Evolutionary conservation across 2,113 vertebrate genomes (phyloP).

Genomic region (Typhlomys cinereus): DNA sequence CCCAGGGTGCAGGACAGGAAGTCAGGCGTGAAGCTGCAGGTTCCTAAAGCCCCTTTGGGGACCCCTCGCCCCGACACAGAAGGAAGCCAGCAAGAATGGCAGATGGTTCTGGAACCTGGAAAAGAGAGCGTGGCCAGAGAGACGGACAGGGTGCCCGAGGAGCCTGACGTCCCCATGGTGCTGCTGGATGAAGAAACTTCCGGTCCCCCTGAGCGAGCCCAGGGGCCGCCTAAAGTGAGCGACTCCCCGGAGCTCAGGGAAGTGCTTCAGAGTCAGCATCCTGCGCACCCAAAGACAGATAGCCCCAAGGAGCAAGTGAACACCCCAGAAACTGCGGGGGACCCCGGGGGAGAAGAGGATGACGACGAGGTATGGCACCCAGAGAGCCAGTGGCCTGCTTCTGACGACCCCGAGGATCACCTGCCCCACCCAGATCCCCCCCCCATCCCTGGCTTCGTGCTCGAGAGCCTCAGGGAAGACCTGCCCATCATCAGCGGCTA

Average conservation of each 20-base stretch:
- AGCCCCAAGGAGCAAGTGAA: not conserved
- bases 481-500: conserved; percentile 88
- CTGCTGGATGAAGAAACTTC: not conserved
- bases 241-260: not conserved
- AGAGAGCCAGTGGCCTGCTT: not conserved
- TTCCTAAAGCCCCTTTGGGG: not conserved
- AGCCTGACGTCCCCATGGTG: not conserved
- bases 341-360: conserved; percentile 21
- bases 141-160: rapidly evolving
- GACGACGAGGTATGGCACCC: not conserved
- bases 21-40: not conserved
- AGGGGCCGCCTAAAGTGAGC: not conserved
- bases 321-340: conserved; percentile 34
- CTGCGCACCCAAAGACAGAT: not conserved
- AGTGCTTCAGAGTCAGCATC: not conserved
- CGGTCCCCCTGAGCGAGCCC: not conserved
- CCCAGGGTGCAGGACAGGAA: not conserved
- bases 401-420: not conserved
- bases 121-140: not conserved
- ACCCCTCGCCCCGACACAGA: not conserved
- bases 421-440: not conserved
- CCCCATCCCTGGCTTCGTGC: conserved; percentile 63
- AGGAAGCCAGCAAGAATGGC: conserved; percentile 42
- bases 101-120: not conserved
- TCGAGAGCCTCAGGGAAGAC: conserved; percentile 80